These are phyloP conservation scores for Xenopus borealis DNA, from an alignment of 2,113 vertebrate genomes.

Conservation along the genomic window DNA sequence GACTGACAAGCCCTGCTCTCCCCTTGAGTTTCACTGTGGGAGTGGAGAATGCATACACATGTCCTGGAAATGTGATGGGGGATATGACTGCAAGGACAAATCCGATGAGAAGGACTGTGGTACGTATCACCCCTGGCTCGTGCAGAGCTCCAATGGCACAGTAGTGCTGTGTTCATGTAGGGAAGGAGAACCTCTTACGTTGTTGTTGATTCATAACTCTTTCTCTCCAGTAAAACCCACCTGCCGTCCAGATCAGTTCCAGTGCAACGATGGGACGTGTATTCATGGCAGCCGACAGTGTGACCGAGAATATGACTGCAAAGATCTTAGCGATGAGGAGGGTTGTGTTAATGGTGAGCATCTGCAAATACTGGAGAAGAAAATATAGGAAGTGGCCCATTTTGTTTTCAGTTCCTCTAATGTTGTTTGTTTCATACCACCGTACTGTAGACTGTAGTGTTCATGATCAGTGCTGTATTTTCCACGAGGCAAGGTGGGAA, in stretches of 20 bases:
- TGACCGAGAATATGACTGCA: slow-evolving; percentile 73
- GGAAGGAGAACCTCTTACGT: not conserved
- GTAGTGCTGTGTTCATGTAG: too few species aligned
- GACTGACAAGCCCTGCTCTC: slow-evolving; percentile 54
- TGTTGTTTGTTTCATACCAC: too few species aligned
- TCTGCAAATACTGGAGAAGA: too few species aligned
- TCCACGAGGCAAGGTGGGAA: too few species aligned
- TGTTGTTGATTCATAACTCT: not conserved
- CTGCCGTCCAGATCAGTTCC: slow-evolving; percentile 81
- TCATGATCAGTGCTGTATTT: too few species aligned
- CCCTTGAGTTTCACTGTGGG: slow-evolving; percentile 73
- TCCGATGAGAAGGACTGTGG: slow-evolving; percentile 78
- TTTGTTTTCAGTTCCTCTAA: too few species aligned
- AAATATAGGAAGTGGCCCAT: too few species aligned
- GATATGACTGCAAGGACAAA: slow-evolving; percentile 72
- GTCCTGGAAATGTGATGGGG: slow-evolving; percentile 78
- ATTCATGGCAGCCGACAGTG: slow-evolving; percentile 82
- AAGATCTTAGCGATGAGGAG: slow-evolving; percentile 75
- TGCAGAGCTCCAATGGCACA: too few species aligned
- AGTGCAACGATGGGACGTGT: slow-evolving; percentile 74
- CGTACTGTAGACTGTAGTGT: too few species aligned
- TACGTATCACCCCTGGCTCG: slow-evolving; percentile 50
- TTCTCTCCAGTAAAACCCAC: slow-evolving; percentile 60
- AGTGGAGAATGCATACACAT: slow-evolving; percentile 77
- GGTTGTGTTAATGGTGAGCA: slow-evolving; percentile 77